phyloP scores from a whole-genome alignment of 2,113 vertebrate genomes.

The Hylia prasina region DNA sequence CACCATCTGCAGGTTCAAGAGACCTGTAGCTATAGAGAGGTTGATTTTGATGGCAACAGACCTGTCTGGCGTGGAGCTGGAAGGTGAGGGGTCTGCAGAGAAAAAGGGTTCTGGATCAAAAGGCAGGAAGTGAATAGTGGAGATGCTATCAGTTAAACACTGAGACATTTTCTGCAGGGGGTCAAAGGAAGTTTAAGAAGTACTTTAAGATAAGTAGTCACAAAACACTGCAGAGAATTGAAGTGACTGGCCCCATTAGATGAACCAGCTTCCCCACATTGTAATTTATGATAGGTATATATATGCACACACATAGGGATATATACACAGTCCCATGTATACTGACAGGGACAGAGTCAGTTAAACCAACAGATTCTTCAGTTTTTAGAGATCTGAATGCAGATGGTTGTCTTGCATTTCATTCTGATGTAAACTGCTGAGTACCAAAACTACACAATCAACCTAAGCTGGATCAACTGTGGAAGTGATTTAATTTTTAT shows the following conservation, averaged over 20 bases:
- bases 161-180: neutral
- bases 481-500: neutral
- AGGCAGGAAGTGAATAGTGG: neutral
- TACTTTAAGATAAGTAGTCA: neutral
- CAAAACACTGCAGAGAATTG: fast-evolving
- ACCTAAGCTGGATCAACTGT: neutral
- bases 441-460: neutral
- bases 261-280: neutral
- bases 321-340: neutral
- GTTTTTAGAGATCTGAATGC: neutral
- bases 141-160: neutral
- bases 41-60: neutral
- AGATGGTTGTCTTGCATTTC: fast-evolving
- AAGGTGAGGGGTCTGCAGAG: neutral
- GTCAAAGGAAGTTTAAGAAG: neutral
- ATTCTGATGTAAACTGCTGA: neutral
- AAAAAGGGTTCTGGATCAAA: neutral
- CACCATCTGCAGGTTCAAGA: neutral
- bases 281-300: neutral
- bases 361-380: neutral
- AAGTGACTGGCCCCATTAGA: neutral
- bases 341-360: neutral
- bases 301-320: too few species aligned
- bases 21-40: too few species aligned
- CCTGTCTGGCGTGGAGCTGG: neutral